Conservation (phyloP, 2,888 invertebrate genomes). For the Acanthoscelides obtectus region DNA sequence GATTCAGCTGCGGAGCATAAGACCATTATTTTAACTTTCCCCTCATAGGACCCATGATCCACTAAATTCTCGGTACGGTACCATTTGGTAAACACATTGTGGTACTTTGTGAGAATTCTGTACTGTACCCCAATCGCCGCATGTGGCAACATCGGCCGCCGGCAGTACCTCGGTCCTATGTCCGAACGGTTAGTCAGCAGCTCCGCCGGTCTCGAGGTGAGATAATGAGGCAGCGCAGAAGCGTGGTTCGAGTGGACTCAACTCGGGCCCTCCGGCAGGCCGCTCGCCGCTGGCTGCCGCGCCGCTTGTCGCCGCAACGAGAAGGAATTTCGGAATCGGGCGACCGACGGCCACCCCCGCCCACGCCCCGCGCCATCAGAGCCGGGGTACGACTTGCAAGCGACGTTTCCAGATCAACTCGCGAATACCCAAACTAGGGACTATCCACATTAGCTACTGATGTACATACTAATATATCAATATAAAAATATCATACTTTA, state of each 20-base stretch:
- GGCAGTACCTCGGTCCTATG: neutral
- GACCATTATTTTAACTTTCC: too few relatives aligned
- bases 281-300: neutral
- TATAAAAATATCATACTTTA: too few relatives aligned
- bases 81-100: neutral
- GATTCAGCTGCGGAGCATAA: too few relatives aligned
- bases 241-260: neutral
- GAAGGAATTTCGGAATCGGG: neutral
- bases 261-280: neutral
- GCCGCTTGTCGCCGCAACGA: neutral
- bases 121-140: neutral
- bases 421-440: neutral
- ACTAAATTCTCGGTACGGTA: neutral
- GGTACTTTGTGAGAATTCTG: neutral
- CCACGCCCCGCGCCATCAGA: neutral
- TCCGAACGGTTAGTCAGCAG: neutral
- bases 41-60: too few relatives aligned
- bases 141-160: neutral
- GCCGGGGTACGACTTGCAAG: neutral
- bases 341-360: neutral
- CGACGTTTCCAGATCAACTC: neutral
- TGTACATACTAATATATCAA: too few relatives aligned
- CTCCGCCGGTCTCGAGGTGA: neutral
- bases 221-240: neutral
- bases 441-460: too few relatives aligned